Evolutionary conservation across 2,888 invertebrate genomes (phyloP).

Genomic region (Habroteleia sp.): DNA sequence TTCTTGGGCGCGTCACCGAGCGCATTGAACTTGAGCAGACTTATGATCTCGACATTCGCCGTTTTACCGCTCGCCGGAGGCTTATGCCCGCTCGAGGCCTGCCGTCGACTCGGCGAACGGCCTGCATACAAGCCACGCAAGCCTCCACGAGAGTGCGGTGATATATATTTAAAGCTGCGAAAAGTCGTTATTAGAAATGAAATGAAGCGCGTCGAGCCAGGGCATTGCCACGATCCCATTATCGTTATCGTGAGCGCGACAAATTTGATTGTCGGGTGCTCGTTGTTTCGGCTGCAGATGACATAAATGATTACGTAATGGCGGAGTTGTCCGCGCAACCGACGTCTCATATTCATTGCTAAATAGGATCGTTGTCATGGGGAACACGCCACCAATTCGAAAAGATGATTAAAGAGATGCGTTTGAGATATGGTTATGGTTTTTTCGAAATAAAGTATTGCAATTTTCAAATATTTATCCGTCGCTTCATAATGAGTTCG

Average conservation of each 20-base stretch:
- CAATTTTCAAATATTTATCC: no score
- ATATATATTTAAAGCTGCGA: constrained; percentile 49
- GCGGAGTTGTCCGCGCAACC: constrained; percentile 11
- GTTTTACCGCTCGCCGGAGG: constrained; percentile 55
- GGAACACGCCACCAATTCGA: no score
- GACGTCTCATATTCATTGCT: constrained; percentile 14
- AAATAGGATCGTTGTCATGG: constrained; percentile 13
- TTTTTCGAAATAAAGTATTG: no score
- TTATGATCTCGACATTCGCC: constrained; percentile 60
- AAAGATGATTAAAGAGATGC: no score
- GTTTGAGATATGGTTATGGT: background rate
- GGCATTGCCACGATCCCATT: constrained; percentile 9
- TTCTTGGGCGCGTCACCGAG: constrained; percentile 59
- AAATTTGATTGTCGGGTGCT: constrained; percentile 28
- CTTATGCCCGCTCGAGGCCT: constrained; percentile 41
- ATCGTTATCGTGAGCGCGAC: constrained; percentile 34
- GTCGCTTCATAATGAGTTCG: no score
- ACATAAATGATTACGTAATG: constrained; percentile 43
- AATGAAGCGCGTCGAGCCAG: constrained; percentile 27
- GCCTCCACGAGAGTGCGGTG: constrained; percentile 16
- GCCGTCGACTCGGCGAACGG: constrained; percentile 30
- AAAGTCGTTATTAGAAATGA: constrained; percentile 51
- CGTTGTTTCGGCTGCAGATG: constrained; percentile 28
- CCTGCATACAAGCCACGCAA: constrained; percentile 42
- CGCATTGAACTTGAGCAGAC: constrained; percentile 60